These are phyloP conservation scores for Cephalopholis sonnerati DNA, from an alignment of 2,113 vertebrate genomes.

Conservation along the genomic window DNA sequence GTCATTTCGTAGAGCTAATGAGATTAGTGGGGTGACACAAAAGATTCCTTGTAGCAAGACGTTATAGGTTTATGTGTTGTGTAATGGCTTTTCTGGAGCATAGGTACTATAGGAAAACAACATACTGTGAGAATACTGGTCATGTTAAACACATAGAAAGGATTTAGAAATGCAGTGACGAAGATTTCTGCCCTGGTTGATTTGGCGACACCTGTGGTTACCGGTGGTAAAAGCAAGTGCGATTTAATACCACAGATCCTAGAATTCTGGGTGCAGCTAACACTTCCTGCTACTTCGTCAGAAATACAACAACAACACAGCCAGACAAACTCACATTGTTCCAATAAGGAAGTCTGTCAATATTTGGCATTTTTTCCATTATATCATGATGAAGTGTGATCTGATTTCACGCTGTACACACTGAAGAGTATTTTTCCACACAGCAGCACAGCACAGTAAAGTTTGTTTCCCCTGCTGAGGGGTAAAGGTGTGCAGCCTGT, in stretches of 20 bases:
- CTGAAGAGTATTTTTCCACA: neutral
- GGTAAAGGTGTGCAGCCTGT: neutral
- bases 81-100: slow-evolving; percentile 39
- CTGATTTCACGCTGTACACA: neutral
- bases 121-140: neutral
- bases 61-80: slow-evolving; percentile 38
- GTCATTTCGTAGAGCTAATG: slow-evolving; percentile 37
- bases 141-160: neutral
- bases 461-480: neutral
- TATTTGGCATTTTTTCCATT: neutral
- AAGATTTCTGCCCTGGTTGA: neutral
- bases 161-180: neutral
- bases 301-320: neutral
- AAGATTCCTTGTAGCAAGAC: slow-evolving; percentile 46
- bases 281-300: neutral
- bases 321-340: neutral
- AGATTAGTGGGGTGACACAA: slow-evolving; percentile 57
- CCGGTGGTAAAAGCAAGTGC: neutral
- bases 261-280: neutral
- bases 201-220: neutral
- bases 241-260: neutral
- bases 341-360: neutral
- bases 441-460: neutral
- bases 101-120: slow-evolving; percentile 6
- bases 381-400: neutral